A percentile compares a stretch with the other conserved stretches of the same genome.
Conservation (phyloP, 1,140 invertebrate genomes). For the Eufriesea mexicana region DNA sequence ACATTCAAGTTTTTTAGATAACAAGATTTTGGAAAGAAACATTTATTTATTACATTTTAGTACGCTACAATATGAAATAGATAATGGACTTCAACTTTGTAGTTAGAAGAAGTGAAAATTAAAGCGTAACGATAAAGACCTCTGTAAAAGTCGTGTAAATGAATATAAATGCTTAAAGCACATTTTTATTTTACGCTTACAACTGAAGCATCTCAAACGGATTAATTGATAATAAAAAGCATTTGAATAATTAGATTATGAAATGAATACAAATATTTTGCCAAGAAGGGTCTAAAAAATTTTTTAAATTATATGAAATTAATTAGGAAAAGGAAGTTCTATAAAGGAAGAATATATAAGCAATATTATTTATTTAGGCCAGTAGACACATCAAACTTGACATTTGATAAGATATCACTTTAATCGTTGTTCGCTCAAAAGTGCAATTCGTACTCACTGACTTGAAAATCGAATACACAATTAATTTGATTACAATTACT, state of each 20-base stretch:
- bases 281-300: neutral
- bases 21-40: no score
- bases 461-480: neutral
- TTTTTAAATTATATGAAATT: neutral
- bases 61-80: neutral
- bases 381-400: neutral
- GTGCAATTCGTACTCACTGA: neutral
- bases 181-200: neutral
- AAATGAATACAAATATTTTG: neutral
- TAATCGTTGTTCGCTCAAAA: neutral
- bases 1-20: neutral
- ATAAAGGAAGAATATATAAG: neutral
- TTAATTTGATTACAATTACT: neutral
- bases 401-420: neutral
- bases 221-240: neutral
- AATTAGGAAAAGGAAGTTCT: conserved; percentile 1
- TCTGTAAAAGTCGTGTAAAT: neutral
- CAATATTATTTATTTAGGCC: conserved; percentile 10
- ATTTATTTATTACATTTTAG: neutral
- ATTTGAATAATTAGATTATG: neutral
- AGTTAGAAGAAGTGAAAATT: neutral
- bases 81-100: neutral
- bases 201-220: neutral
- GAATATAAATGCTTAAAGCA: neutral
- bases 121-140: neutral